Percentiles rank a stretch among this genome's conserved stretches.
These are phyloP conservation scores for Chaetura pelagica DNA, from an alignment of 2,113 vertebrate species.

Conservation along the genomic window DNA sequence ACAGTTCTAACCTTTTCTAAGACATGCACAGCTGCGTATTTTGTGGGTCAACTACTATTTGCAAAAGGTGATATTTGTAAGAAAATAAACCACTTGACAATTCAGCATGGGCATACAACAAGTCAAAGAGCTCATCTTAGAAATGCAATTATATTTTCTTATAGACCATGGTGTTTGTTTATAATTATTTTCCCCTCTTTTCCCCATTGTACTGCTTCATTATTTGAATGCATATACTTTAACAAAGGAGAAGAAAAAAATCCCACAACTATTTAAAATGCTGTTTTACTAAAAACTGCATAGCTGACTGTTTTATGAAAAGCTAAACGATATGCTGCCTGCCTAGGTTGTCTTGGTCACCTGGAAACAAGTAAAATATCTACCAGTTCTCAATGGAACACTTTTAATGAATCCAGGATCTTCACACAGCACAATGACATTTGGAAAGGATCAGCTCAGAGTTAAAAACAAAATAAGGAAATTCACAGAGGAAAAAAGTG, in stretches of 20 bases:
- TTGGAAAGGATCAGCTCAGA: slow-evolving; percentile 67
- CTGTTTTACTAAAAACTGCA: background rate
- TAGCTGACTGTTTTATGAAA: background rate
- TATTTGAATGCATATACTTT: background rate
- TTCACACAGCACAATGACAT: slow-evolving; percentile 57
- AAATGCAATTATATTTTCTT: background rate
- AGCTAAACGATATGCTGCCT: background rate
- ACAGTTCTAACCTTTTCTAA: background rate
- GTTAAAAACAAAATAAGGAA: slow-evolving; percentile 49
- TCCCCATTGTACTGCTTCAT: rapidly evolving
- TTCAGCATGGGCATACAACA: rapidly evolving
- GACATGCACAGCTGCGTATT: background rate
- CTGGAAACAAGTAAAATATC: slow-evolving; percentile 62
- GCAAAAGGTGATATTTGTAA: background rate
- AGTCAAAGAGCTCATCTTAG: background rate
- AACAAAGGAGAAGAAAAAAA: background rate
- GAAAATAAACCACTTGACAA: background rate
- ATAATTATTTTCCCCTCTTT: background rate
- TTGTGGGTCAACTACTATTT: background rate
- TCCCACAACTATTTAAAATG: background rate
- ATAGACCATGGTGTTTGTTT: background rate
- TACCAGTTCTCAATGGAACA: slow-evolving; percentile 32
- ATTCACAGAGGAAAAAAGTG: slow-evolving; percentile 41
- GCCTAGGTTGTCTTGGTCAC: background rate
- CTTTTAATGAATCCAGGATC: slow-evolving; percentile 68